phyloP scores from a whole-genome alignment of 2,797 vertebrate genomes.

The Coendou prehensilis region DNA sequence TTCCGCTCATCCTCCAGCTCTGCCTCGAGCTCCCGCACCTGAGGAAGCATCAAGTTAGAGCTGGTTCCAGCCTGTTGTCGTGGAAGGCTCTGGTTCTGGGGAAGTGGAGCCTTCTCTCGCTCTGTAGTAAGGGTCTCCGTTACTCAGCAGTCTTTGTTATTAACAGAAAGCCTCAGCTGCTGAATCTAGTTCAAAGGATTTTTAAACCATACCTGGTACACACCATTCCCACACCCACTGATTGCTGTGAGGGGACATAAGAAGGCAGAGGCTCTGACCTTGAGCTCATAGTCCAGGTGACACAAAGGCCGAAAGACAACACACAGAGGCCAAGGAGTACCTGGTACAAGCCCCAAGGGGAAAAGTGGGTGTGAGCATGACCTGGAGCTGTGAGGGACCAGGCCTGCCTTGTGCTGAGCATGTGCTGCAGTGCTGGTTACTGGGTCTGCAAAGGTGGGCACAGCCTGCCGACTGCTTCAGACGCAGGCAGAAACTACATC shows the following conservation, averaged over 20 bases:
- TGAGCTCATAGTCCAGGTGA: not conserved
- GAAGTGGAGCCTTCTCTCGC: not conserved
- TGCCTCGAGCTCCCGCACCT: conserved; percentile 98
- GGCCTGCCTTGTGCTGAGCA: not conserved
- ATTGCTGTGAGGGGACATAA: fast-evolving
- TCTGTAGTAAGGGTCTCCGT: not conserved
- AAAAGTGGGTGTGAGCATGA: no score
- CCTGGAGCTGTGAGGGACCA: not conserved
- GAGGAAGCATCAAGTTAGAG: fast-evolving
- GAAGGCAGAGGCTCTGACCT: not conserved
- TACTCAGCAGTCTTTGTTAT: not conserved
- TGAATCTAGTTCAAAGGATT: not conserved
- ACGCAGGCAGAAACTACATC: not conserved
- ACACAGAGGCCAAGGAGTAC: not conserved
- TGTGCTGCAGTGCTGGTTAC: not conserved
- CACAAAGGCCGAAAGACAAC: fast-evolving
- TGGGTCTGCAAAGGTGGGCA: not conserved
- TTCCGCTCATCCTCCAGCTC: conserved; percentile 98
- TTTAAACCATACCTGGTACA: not conserved
- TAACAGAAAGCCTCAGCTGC: not conserved
- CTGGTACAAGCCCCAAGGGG: not conserved
- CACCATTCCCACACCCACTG: not conserved
- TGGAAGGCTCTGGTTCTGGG: fast-evolving
- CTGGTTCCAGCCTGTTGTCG: not conserved
- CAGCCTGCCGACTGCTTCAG: not conserved